Base-by-base conservation (phyloP, 2,888 invertebrate genomes). In the Caenorhabditis macrosperma region DNA sequence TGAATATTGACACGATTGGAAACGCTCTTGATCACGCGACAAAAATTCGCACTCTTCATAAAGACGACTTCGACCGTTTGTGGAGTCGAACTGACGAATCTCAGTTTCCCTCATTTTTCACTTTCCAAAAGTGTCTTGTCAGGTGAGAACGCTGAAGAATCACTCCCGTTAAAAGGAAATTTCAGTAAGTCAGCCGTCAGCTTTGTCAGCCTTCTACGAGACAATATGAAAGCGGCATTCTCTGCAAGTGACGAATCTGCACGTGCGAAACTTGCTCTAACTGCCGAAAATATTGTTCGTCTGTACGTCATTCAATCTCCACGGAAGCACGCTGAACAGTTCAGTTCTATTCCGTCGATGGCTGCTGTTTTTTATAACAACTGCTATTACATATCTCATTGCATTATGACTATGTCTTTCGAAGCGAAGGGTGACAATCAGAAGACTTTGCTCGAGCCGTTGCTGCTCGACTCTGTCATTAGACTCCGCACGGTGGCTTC, bases 301-400 rank as follows among this genome's bases (percentile, higher is more conserved):
- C 82, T 88, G 20, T 89, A 88, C 77, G 54, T 85, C 6, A 72
- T 83, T n/a, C 81, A 83, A 46, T 81, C 87, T 7, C 85, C 86
- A 12, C 69, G 85, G n/a, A 85, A 86, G 44, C 88, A 89, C 60
- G 79, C 79, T 12, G 77, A 82, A 7, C 63, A 85, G 2, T 80
- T 89, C 55, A 81, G 82, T 15, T 83, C 88, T 22, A 85, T 89
- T 55, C 89, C 89, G 4, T 86, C 86, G 35, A 85, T 86, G 64
- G 86, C 88, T 9, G 87, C 85, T 15, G 67, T 89, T 1, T 89
- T 87, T 78, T 89, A 85, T 82, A 89, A 89, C 78, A 88, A 89
- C 64, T 88, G 87, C 55, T 85, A 89, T 57, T 89, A 85, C 78
- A 78, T 89, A 33, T 79, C 81, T n/a, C 88, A 89, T 68, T 81